A percentile compares a stretch with the other conserved stretches of the same genome.
Evolutionary conservation across 2,797 vertebrate genomes (phyloP).

Genomic region (Pseudotriccus pelzelni): DNA sequence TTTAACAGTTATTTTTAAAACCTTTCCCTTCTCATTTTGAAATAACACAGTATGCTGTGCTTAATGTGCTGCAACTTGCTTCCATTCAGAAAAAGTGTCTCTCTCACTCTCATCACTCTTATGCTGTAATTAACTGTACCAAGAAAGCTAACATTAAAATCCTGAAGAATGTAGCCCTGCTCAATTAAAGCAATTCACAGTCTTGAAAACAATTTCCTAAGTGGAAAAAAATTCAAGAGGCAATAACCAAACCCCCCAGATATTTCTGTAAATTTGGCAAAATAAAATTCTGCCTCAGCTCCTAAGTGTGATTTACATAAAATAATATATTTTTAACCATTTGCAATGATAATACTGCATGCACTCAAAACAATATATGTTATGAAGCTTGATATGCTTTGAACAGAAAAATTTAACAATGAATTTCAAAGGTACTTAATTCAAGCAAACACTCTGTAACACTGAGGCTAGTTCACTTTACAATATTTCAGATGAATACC

Average conservation of each 20-base stretch:
- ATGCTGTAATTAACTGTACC: conserved; percentile 60
- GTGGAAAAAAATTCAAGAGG: neutral
- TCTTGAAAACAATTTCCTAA: conserved; percentile 71
- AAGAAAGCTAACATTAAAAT: conserved; percentile 65
- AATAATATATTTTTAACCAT: neutral
- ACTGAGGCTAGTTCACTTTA: neutral
- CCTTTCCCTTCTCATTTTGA: conserved; percentile 5
- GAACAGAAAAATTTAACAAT: neutral
- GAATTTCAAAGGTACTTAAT: conserved; percentile 8
- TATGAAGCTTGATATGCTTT: neutral
- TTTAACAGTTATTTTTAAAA: conserved; percentile 45
- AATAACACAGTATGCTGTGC: neutral
- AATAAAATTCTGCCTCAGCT: neutral
- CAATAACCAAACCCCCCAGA: neutral
- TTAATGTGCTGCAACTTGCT: conserved; percentile 22
- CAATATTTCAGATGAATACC: conserved; percentile 12
- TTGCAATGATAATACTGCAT: conserved; percentile 33
- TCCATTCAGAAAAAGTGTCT: conserved; percentile 34
- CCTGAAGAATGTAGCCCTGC: conserved; percentile 66
- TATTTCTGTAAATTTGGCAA: conserved; percentile 21
- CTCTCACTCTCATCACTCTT: conserved; percentile 32
- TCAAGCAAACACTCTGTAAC: neutral
- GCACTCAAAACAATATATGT: neutral
- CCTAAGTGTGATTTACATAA: neutral
- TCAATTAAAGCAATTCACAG: conserved; percentile 72